Base-by-base conservation (phyloP, 2,797 vertebrate genomes). In the Craterocephalus amniculus region DNA sequence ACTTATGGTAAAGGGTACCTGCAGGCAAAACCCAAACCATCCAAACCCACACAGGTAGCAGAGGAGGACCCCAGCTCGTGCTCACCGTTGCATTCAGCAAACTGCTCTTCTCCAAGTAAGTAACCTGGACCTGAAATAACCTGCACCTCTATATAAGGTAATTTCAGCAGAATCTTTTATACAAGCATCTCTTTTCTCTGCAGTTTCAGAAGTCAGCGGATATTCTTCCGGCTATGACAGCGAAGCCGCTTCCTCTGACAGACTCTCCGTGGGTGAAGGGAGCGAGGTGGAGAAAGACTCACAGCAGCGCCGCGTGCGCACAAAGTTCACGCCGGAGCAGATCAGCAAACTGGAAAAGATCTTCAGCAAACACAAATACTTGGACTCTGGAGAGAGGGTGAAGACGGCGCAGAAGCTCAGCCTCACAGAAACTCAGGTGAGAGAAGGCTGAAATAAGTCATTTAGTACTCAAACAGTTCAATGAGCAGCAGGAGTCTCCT, bases 351-450 rank as follows among this genome's bases (percentile, higher is more conserved):
- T 97, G 84, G 95, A 97, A 73, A 95, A 93, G 61, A 94, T 95
- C 71, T 98, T 98, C 87, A 91, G 74, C 76, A 93, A 90, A 13
- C 94, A 94, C 81, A 95, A 90, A 36, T 97, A 96, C 80, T 87
- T 97, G 83, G 94, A 95, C 0, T 94, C 95, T 0, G 92, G 90
- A 0, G 94, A 96, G 70, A 90, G 95, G 56, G 83, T 93, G 26
- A 94, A 93, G 73, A 95, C 96, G 0, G 95, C 96, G 0, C 74
- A 74, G 61, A 95, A 93, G 63, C 93, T 96, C 76, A 87, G 67
- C 45, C 95, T 97, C 48, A 95, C 95, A 0, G 96, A 96, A 78
- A 94, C 94, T 18, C 96, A 96, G 94, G 96, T 96, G 55, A 72
- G 92, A 80, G 0, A 2, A 35, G 14, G 10, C 3, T 18, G 8